Evolutionary conservation across 1,140 invertebrate genomes (phyloP), one percentile per base, ranked within the genome.

Genomic region (Hypothenemus hampei): DNA sequence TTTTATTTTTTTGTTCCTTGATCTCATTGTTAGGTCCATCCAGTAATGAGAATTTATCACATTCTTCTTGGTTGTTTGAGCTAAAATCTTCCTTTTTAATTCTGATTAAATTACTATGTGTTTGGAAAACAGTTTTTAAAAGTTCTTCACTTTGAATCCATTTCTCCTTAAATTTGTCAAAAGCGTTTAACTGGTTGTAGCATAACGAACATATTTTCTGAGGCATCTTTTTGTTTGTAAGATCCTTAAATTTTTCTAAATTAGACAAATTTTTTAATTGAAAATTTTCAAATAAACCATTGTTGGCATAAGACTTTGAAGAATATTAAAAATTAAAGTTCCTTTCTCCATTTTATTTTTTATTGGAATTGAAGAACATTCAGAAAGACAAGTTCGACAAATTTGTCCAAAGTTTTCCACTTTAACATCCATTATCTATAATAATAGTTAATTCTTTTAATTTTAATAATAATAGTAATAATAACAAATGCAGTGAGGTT

Each of bases 131-230:
- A 11, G 53, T 31, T 51, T 55, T 55, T 8, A 55, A 21, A 6
- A 51, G 18, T 19, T 11, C 10, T 46, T 59, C 58, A 35, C 50
- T 59, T 10, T 56, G 13, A 5, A 7, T 26, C 23, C 58, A 59
- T 8, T 23, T 40, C 15, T 26, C 47, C 41, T 61, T 52, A 36
- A 59, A 61, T 7, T 29, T 44, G 26, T 59, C 40, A 33, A 45
- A 47, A 24, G 40, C n/a, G 20, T 39, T 54, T n/a, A 65, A 18
- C 24, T 60, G 49, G 13, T 29, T 43, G 10, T 60, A 29, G 37
- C 63, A 65, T 21, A 20, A 22, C 16, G 53, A 50, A 44, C 63
- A 65, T 18, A 65, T 57, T 29, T 62, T 45, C 39, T 58, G 49
- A 7, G 63, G 63, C 24, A 62, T 44, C n/a, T 15, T 22, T 26